Conservation (phyloP, 1,140 invertebrate species). For the Cotesia chilonis region DNA sequence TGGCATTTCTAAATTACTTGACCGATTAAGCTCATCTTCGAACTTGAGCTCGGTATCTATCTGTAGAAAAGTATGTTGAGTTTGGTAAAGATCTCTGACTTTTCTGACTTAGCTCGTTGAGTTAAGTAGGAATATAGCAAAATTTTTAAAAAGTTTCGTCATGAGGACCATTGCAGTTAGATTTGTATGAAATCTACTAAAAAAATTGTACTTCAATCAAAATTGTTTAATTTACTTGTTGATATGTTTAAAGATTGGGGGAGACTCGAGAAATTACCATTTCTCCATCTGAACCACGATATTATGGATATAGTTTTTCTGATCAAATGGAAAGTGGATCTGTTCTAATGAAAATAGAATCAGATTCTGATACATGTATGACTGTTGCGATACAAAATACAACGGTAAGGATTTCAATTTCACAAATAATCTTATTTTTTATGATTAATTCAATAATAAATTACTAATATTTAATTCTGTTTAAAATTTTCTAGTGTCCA, state of each 20-base stretch:
- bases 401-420: slow-evolving; percentile 58
- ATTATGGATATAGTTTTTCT: slow-evolving; percentile 69
- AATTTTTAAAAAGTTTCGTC: too few relatives aligned
- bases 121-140: too few relatives aligned
- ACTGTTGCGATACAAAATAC: slow-evolving; percentile 72
- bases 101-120: too few relatives aligned
- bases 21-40: too few relatives aligned
- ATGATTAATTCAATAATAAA: slow-evolving; percentile 11
- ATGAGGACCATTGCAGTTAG: too few relatives aligned
- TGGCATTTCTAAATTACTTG: too few relatives aligned
- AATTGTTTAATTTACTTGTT: slow-evolving; percentile 16
- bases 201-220: too few relatives aligned
- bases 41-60: too few relatives aligned
- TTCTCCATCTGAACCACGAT: slow-evolving; percentile 66
- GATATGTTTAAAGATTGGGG: slow-evolving; percentile 39
- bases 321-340: slow-evolving; percentile 59
- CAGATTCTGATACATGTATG: slow-evolving; percentile 68
- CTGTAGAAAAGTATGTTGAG: too few relatives aligned
- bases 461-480: slow-evolving; percentile 7
- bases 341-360: slow-evolving; percentile 68
- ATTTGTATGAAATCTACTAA: too few relatives aligned
- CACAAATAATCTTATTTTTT: background rate
- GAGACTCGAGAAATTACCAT: slow-evolving; percentile 46
- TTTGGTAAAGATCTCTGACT: too few relatives aligned
- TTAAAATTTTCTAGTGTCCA: slow-evolving; percentile 65